Percentiles rank a stretch among this genome's conserved stretches.
phyloP scores from a whole-genome alignment of 30 jellyfish, hydroid and myxozoan genomes.

The Haliclystus octoradiatus region DNA sequence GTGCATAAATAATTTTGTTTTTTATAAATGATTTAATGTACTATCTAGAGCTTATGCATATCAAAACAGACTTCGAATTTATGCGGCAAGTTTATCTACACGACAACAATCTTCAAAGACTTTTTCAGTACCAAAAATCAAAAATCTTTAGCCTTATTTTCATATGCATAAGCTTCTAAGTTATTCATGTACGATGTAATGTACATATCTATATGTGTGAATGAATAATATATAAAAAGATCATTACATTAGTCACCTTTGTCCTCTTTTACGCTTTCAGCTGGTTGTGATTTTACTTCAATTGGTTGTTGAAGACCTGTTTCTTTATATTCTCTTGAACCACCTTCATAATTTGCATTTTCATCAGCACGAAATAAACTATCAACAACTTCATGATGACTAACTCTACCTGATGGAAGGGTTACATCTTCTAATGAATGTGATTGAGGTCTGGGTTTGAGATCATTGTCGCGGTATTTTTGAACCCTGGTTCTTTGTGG shows the following conservation, averaged over 20 bases:
- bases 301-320: neutral
- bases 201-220: no score
- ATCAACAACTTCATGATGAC: neutral
- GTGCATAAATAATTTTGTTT: no score
- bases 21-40: no score
- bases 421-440: neutral
- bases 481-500: conserved; percentile 6
- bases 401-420: neutral
- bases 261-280: neutral
- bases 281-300: neutral
- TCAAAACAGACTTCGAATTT: no score
- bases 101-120: no score
- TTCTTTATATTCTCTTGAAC: neutral
- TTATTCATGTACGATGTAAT: no score
- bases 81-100: no score
- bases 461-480: conserved; percentile 9
- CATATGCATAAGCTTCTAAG: no score
- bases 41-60: no score
- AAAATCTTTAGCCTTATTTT: no score
- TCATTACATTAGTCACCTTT: neutral
- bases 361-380: neutral
- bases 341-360: neutral
- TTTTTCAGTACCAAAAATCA: no score
- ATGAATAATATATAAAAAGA: no score
- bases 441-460: neutral